Conservation (phyloP, 2,888 invertebrate genomes). For the Tetragonisca angustula region DNA sequence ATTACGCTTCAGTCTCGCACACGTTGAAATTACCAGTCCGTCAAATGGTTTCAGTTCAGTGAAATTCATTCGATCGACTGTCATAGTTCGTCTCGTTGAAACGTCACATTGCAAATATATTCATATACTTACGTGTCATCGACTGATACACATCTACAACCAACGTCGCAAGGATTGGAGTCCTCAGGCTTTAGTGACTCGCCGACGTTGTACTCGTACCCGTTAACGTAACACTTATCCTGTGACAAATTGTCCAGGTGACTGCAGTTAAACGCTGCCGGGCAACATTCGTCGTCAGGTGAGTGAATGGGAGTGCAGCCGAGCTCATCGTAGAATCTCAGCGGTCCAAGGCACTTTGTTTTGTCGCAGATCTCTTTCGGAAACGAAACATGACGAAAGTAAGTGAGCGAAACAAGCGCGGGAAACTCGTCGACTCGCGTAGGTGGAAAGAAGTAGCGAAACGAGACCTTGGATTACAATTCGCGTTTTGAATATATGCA, state of each 20-base stretch:
- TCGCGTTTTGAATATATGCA: not conserved
- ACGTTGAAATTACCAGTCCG: too few species aligned
- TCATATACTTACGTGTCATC: slow-evolving; percentile 65
- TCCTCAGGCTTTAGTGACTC: slow-evolving; percentile 71
- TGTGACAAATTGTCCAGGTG: slow-evolving; percentile 63
- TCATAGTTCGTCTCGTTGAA: not conserved
- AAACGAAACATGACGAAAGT: not conserved
- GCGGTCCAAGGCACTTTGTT: slow-evolving; percentile 74
- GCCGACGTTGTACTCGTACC: slow-evolving; percentile 69
- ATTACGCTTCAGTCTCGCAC: too few species aligned
- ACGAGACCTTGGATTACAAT: not conserved
- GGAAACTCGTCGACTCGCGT: not conserved
- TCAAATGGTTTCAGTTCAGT: too few species aligned
- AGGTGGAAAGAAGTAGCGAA: not conserved
- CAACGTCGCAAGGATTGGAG: slow-evolving; percentile 72
- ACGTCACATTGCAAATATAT: slow-evolving; percentile 2
- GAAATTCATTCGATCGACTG: not conserved
- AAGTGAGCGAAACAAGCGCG: not conserved
- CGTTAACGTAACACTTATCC: slow-evolving; percentile 75
- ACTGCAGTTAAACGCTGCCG: slow-evolving; percentile 74
- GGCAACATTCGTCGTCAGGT: slow-evolving; percentile 68
- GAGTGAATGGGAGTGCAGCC: slow-evolving; percentile 72
- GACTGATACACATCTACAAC: slow-evolving; percentile 62
- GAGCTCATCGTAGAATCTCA: slow-evolving; percentile 70
- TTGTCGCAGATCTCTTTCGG: slow-evolving; percentile 61